Base-by-base conservation (phyloP, 2,888 invertebrate genomes). In the Macrophya annulata region DNA sequence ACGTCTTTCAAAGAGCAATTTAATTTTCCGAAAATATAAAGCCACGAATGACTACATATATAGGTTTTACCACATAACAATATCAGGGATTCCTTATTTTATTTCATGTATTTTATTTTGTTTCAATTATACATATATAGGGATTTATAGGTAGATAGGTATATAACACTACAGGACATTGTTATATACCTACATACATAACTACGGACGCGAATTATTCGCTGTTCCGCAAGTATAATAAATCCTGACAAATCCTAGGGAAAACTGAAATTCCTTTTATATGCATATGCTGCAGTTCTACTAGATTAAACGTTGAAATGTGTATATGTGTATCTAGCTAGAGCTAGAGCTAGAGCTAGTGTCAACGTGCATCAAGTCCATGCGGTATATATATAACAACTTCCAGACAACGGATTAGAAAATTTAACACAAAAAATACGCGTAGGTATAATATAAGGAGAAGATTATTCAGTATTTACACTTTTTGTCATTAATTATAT, bases 241-340 rank as follows among this genome's bases (percentile, higher is more conserved):
- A 77, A 79, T 79, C 59, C 59, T 37, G 55, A 79, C 59, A 79
- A 55, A 31, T 59, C 48, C 48, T 25, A 59, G 17, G 37, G 31
- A 31, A 79, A 79, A 79, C 21, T 31, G n/a, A 21, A 62, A 62
- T 8, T 10, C 62, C 62, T 62, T 3, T n/a, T n/a, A n/a, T 31
- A 31, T 31, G 31, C 31, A 31, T 31, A 43, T 15, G 25, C 21
- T 45, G 82, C 82, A 65, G 59, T 82, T 82, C 45, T 43, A 82
- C 43, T 82, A 68, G 65, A 62, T 82, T 82, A 82, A 55, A 40
- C 82, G 45, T 65, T 65, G 17, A 82, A 82, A 65, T 65, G 37
- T 21, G 9, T 31, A 8, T 15, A 59, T 31, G 37, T 21, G 9
- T 31, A 8, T 15, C 40, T 31, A 31, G 31, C 31, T 31, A 31